Evolutionary conservation across 2,113 vertebrate genomes (phyloP).

Genomic region (Ammodramus savannarum): DNA sequence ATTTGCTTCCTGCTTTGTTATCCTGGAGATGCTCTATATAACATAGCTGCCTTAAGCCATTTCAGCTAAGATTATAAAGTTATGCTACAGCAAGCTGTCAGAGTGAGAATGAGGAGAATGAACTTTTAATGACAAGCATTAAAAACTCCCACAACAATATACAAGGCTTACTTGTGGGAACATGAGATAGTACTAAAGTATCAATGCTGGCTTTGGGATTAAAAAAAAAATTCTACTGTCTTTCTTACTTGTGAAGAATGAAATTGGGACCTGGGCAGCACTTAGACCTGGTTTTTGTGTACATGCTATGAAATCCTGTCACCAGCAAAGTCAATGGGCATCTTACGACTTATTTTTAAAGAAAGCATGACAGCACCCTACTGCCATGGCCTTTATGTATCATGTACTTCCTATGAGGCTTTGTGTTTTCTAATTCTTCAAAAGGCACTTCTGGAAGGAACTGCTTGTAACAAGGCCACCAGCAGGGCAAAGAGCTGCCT

Average conservation of each 20-base stretch:
- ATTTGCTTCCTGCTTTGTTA: neutral
- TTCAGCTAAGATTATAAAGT: neutral
- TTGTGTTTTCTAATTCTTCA: neutral
- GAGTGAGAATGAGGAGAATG: neutral
- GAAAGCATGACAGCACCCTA: neutral
- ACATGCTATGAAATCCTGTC: neutral
- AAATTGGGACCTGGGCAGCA: neutral
- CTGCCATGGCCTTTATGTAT: neutral
- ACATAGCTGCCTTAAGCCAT: neutral
- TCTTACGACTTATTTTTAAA: neutral
- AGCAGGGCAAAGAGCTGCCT: neutral
- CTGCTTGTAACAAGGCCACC: neutral
- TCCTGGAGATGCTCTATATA: neutral
- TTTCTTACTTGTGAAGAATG: neutral
- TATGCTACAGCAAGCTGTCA: neutral
- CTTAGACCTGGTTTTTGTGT: neutral
- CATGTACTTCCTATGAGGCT: neutral
- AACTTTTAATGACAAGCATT: neutral
- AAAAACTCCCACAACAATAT: neutral
- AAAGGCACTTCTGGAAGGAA: neutral
- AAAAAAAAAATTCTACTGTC: neutral
- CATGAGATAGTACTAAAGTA: neutral
- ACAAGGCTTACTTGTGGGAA: neutral
- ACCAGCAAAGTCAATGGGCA: neutral
- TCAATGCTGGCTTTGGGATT: neutral